phyloP scores from a whole-genome alignment of 2,888 invertebrate genomes.

The Poecilobothrus nobilitatus region DNA sequence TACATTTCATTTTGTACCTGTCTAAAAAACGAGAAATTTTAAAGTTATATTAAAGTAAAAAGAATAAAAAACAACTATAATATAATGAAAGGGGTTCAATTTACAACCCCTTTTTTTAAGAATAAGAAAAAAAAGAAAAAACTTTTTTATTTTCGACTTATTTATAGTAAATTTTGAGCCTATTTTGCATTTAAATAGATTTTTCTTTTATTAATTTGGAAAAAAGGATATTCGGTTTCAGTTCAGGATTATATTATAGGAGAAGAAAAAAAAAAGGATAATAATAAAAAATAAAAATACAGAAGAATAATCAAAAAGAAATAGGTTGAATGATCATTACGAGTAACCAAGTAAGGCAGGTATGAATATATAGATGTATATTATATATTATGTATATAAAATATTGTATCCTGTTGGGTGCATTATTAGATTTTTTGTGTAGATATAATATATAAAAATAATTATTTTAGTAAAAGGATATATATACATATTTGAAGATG shows the following conservation, averaged over 20 bases:
- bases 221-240: background rate
- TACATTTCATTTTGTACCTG: too few relatives aligned
- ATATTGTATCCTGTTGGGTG: slow-evolving; percentile 1
- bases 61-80: too few relatives aligned
- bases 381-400: background rate
- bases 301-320: background rate
- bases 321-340: background rate
- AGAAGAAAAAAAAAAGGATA: too few relatives aligned
- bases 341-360: background rate
- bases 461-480: background rate
- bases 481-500: slow-evolving; percentile 17
- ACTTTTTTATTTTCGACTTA: background rate
- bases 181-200: slow-evolving; percentile 6
- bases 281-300: too few relatives aligned
- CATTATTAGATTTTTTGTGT: background rate
- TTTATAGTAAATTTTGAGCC: slow-evolving; percentile 1
- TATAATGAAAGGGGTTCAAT: too few relatives aligned
- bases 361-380: background rate
- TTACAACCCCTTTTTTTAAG: too few relatives aligned
- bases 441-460: background rate
- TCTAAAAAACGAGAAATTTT: too few relatives aligned
- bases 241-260: too few relatives aligned
- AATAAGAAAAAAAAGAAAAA: too few relatives aligned
- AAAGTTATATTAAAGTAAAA: too few relatives aligned
- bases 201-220: background rate